A percentile compares a stretch with the other conserved stretches of the same genome.
Conservation (phyloP, 2,888 invertebrate species). For the Eupeodes latifasciatus region DNA sequence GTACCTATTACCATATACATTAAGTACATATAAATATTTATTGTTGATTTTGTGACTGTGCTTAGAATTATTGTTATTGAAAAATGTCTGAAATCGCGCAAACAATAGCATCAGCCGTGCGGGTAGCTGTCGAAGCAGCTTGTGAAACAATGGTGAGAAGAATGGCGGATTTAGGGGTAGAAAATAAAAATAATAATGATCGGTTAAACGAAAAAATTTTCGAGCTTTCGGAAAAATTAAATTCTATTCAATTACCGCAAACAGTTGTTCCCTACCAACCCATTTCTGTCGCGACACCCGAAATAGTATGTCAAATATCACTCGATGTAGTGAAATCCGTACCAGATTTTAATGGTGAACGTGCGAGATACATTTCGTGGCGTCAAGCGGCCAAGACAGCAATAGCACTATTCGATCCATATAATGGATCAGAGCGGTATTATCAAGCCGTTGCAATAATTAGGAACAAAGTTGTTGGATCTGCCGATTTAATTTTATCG, state of each 20-base stretch:
- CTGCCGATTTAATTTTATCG: neutral
- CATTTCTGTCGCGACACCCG: neutral
- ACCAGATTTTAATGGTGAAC: no score
- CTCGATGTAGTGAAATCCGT: neutral
- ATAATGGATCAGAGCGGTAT: slow-evolving; percentile 6
- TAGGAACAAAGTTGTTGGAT: neutral
- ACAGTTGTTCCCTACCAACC: neutral
- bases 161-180: neutral
- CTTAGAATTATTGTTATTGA: no score
- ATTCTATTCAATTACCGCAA: no score
- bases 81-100: no score
- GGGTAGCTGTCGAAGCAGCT: no score
- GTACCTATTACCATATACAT: no score
- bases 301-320: neutral
- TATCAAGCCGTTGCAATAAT: slow-evolving; percentile 41
- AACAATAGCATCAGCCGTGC: no score
- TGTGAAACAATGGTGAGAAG: no score
- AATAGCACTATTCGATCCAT: slow-evolving; percentile 16
- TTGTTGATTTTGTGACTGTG: no score
- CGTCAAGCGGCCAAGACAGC: slow-evolving; percentile 24
- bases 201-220: neutral
- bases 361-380: neutral
- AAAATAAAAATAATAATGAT: neutral
- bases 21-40: no score
- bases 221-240: neutral